Conservation (phyloP, 2,113 vertebrate genomes). For the Catagonus wagneri region DNA sequence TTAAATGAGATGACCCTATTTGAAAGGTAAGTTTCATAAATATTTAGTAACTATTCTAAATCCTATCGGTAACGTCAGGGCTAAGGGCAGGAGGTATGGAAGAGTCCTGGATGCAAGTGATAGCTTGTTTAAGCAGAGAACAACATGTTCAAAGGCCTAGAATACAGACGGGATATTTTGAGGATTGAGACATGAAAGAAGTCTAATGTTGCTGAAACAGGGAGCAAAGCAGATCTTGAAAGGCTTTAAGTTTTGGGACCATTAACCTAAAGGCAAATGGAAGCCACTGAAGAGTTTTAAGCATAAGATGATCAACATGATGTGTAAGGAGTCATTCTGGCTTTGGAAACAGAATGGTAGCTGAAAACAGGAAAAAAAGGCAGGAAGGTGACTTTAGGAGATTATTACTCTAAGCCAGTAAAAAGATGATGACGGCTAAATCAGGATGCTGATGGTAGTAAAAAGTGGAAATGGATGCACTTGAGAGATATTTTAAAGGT, state of each 20-base stretch:
- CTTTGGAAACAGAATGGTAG: neutral
- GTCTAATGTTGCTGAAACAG: neutral
- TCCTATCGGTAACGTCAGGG: neutral
- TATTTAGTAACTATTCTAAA: slow-evolving; percentile 3
- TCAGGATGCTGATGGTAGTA: neutral
- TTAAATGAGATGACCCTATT: neutral
- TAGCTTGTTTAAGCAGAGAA: neutral
- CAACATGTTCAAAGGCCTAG: neutral
- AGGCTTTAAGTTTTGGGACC: neutral
- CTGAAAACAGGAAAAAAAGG: neutral
- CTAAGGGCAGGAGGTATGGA: neutral
- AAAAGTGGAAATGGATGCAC: neutral
- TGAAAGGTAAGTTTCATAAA: neutral
- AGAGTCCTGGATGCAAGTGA: neutral
- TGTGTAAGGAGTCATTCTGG: neutral
- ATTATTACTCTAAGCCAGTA: neutral
- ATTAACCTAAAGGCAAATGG: slow-evolving; percentile 42
- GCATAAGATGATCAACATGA: slow-evolving; percentile 5
- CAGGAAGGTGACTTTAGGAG: neutral
- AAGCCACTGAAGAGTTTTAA: slow-evolving; percentile 17
- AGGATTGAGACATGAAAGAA: neutral
- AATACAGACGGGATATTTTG: neutral
- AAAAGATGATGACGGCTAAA: slow-evolving; percentile 30
- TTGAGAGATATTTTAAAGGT: slow-evolving; percentile 45
- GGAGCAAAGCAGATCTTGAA: neutral